Evolutionary conservation across 1,140 invertebrate species (phyloP), one percentile per base, ranked within the genome.

Genomic region (Sycophila sp.): DNA sequence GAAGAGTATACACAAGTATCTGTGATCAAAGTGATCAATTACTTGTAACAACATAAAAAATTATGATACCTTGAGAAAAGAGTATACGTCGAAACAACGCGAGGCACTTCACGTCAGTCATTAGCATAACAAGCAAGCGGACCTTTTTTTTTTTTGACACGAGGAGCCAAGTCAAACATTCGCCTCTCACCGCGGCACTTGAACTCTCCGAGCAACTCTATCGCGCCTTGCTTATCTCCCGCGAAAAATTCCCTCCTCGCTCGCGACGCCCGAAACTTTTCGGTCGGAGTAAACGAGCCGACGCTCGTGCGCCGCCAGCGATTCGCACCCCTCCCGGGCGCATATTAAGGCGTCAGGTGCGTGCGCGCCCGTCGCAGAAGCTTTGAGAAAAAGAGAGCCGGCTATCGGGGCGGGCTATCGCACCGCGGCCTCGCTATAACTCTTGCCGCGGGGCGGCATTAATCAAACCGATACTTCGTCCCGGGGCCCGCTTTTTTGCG

Each of bases 391-490:
- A 51, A 64, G 26, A 26, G 2, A 11, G 22, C 24, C 34, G 30
- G 26, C 22, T 42, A 66, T 42, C 63, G 15, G 3, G 24, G 15
- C 17, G 11, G 22, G 4, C 15, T 42, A 55, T 66, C 51, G 36
- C 28, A 0, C 5, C 2, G 11, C 19, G 30, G 3, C 34, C 15
- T 10, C 32, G 15, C 40, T 17, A 45, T 47, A 47, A 56, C 28
- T 58, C 38, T 42, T 74, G 71, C 19, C 28, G 68, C 74, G 73
- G 68, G 74, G 51, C 72, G 76, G 75, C 75, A 73, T 73, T 73
- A 73, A 79, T 77, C 77, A 76, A 76, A 76, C 76, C 75, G 74
- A 79, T 75, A 73, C 77, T 75, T 76, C 67, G 73, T 73, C 75
- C 32, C 32, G 17, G 11, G 47, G 28, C 49, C 10, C 10, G 47